Evolutionary conservation across 2,113 vertebrate species (phyloP).

Genomic region (Hyperopisus bebe): DNA sequence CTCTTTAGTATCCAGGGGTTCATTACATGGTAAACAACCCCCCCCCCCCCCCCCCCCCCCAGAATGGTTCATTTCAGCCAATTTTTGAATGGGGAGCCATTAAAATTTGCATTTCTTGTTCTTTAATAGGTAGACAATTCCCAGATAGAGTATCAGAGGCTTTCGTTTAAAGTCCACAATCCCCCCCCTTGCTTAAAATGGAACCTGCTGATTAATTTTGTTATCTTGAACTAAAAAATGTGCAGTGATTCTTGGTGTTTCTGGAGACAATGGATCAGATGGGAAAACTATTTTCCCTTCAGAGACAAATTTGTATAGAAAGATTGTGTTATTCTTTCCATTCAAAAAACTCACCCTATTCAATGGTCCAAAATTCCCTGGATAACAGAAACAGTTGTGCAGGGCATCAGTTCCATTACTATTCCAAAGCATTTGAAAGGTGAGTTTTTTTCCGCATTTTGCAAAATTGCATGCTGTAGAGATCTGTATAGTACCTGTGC

Average conservation of each 20-base stretch:
- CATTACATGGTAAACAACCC: not conserved
- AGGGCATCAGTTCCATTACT: not conserved
- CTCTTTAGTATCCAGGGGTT: not conserved
- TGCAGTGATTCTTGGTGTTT: not conserved
- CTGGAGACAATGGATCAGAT: not conserved
- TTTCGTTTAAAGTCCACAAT: not conserved
- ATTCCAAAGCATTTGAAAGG: not conserved
- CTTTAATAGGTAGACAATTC: not conserved
- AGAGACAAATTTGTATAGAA: not conserved
- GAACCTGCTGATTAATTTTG: not conserved
- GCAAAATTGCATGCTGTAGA: not conserved
- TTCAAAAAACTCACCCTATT: not conserved
- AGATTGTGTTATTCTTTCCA: not conserved
- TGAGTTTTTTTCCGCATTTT: not conserved
- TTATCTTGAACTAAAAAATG: constrained; percentile 11
- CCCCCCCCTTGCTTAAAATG: not conserved
- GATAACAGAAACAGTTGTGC: not conserved
- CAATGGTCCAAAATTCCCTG: not conserved
- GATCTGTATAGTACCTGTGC: not conserved
- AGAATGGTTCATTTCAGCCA: not conserved
- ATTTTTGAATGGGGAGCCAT: not conserved
- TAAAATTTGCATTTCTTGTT: not conserved
- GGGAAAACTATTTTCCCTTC: not conserved
- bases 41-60: not conserved
- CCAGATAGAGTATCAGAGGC: not conserved